Conservation (phyloP, 2,113 vertebrate species). For the Ondatra zibethicus region DNA sequence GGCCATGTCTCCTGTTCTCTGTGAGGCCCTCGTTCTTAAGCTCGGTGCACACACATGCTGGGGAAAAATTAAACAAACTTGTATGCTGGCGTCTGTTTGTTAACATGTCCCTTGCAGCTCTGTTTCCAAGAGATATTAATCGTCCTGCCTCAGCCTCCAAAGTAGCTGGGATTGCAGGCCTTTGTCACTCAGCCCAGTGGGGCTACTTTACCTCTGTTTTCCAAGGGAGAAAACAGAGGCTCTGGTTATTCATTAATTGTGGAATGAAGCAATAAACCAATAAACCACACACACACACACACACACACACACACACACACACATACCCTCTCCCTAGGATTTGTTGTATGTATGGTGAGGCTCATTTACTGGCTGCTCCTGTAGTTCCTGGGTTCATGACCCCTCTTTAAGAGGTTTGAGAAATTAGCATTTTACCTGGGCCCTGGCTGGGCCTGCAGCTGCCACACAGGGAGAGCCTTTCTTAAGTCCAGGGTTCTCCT, state of each 20-base stretch:
- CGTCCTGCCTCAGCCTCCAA: neutral
- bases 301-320: fast-evolving
- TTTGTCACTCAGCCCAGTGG: neutral
- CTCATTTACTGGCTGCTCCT: neutral
- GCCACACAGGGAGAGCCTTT: neutral
- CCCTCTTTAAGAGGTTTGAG: neutral
- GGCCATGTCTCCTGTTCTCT: neutral
- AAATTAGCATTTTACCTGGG: neutral
- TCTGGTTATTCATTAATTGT: neutral
- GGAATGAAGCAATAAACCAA: neutral
- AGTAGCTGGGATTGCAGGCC: neutral
- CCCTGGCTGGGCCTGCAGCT: neutral
- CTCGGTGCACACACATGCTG: neutral
- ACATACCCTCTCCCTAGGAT: neutral
- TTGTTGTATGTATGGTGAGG: neutral
- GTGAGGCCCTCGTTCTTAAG: neutral
- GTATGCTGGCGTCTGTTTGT: neutral
- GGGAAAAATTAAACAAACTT: neutral
- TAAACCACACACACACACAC: fast-evolving
- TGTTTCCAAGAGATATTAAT: neutral
- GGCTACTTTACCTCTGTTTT: neutral
- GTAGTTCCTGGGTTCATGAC: neutral
- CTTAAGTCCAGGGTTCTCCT: neutral
- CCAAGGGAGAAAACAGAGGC: conserved; percentile 24
- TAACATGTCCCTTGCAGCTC: neutral